Base-by-base conservation (phyloP, 2,113 vertebrate genomes). In the Ochotona curzoniae region DNA sequence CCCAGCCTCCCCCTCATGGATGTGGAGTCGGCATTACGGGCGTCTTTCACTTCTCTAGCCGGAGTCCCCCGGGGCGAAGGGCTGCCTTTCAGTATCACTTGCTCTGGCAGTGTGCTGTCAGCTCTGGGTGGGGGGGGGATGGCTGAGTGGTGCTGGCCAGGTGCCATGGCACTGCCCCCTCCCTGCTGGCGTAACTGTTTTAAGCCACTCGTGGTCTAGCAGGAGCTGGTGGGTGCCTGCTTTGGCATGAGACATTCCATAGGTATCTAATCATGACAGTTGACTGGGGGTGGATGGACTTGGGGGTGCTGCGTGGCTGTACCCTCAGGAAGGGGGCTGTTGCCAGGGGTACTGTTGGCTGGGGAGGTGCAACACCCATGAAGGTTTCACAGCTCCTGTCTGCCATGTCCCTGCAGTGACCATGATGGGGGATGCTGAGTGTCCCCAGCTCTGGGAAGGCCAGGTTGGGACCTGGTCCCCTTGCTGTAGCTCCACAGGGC, bases 171-270 rank as follows among this genome's bases (percentile, higher is more conserved):
- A 44, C 38, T 44, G 38, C 38, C 38, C 38, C 38, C 38, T 44
- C 38, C 38, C 38, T 44, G 38, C 38, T 44, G 38, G 4, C 38
- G 38, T 44, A 44, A 44, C 38, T 44, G 38, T 44, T 44, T 44
- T 44, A 44, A 44, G 38, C 38, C 38, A 44, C 38, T 44, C 38
- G 38, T 44, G 38, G n/a, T n/a, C n/a, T n/a, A n/a, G n/a, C n/a
- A 28, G 71, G 69, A 69, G 38, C 47, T 1, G 51, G n/a, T 23
- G 1, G 11, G 0, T 1, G 9, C 26, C 49, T 32, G 21, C 78
- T 75, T 84, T 44, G 15, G 82, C 57, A 49, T 17, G 17, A 75
- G 61, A 80, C 87, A 47, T 96, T 76, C 54, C 67, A 87, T 12
- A 44, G 88, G 85, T 73, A 78, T 67, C 71, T 81, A 35, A 66